Percentiles rank a stretch among this genome's conserved stretches.
phyloP scores from a whole-genome alignment of 2,113 vertebrate species.

The Pyrgilauda ruficollis region DNA sequence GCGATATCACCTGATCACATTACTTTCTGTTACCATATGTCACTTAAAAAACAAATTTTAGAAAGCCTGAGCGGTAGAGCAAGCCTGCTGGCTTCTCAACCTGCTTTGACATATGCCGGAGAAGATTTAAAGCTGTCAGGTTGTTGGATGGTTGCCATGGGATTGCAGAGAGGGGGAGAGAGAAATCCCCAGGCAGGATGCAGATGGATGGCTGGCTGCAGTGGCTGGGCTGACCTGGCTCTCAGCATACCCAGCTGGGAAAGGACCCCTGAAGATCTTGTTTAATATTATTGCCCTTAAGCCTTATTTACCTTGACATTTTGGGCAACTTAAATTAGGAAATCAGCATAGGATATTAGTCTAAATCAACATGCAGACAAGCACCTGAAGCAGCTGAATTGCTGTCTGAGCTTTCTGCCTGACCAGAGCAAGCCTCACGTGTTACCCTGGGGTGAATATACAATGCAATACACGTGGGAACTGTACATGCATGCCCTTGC shows the following conservation, averaged over 20 bases:
- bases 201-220: not conserved
- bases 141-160: conserved; percentile 38
- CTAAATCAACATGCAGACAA: not conserved
- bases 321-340: conserved; percentile 2
- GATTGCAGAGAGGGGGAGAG: not conserved
- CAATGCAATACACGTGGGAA: not conserved
- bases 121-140: conserved; percentile 53
- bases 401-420: conserved; percentile 1
- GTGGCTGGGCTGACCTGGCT: not conserved
- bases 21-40: conserved; percentile 3
- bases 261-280: not conserved
- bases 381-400: not conserved
- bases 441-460: not conserved
- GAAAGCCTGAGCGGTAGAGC: not conserved
- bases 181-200: not conserved
- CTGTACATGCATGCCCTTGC: conserved; percentile 4
- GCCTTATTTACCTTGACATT: conserved; percentile 33
- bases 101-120: conserved; percentile 19
- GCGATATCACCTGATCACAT: not conserved
- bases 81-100: conserved; percentile 39
- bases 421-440: not conserved
- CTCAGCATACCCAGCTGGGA: not conserved
- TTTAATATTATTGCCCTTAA: conserved; percentile 7
- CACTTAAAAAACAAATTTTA: conserved; percentile 11
- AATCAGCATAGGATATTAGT: not conserved